Evolutionary conservation across 1,140 invertebrate genomes (phyloP).

Genomic region (Leucophenga varia): DNA sequence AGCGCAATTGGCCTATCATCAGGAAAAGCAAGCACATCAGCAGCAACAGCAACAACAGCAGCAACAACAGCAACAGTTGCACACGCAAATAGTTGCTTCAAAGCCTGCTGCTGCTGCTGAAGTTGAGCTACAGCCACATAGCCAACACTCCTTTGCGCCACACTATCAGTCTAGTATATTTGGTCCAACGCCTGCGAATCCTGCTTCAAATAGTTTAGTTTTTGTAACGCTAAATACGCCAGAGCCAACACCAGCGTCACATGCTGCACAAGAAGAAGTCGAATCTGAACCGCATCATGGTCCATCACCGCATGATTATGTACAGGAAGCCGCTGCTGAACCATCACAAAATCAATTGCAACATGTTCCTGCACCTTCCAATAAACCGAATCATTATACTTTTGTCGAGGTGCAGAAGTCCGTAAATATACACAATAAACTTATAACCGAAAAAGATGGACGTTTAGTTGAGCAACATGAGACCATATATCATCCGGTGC

Average conservation of each 20-base stretch:
- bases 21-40: conserved; percentile 12
- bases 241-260: conserved; percentile 5
- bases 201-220: conserved; percentile 25
- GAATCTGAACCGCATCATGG: conserved; percentile 20
- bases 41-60: not conserved
- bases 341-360: not conserved
- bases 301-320: conserved; percentile 19
- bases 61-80: conserved; percentile 2
- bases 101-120: too few relatives aligned
- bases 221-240: conserved; percentile 39
- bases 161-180: conserved; percentile 12
- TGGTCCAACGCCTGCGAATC: conserved; percentile 19
- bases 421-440: conserved; percentile 55
- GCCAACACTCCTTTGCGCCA: conserved; percentile 5
- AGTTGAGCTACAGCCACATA: too few relatives aligned
- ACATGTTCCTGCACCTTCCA: conserved; percentile 3
- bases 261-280: not conserved
- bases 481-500: conserved; percentile 38
- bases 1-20: conserved; percentile 28
- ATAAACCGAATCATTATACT: conserved; percentile 54
- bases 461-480: conserved; percentile 45
- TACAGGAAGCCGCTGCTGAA: conserved; percentile 32
- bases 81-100: conserved; percentile 35
- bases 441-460: conserved; percentile 49
- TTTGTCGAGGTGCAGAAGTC: conserved; percentile 64